These are phyloP conservation scores for Erebia ligea DNA, from an alignment of 2,888 invertebrate species.

Conservation along the genomic window DNA sequence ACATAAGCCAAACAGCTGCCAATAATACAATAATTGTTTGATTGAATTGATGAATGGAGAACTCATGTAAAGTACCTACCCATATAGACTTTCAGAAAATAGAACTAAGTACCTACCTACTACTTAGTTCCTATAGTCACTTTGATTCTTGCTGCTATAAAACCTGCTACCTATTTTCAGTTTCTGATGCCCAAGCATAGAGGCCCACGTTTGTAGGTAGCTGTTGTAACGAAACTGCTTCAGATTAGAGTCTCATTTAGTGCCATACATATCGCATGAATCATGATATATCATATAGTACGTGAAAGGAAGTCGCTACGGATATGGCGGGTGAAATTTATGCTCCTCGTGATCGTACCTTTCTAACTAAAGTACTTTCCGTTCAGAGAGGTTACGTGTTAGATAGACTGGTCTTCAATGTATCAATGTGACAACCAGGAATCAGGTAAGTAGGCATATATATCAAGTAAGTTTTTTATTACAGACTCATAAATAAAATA, in stretches of 20 bases:
- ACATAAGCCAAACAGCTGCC: too few species aligned
- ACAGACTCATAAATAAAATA: neutral
- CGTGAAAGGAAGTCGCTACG: slow-evolving; percentile 22
- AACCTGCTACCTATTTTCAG: neutral
- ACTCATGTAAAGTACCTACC: too few species aligned
- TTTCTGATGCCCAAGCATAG: neutral
- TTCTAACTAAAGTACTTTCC: slow-evolving; percentile 22
- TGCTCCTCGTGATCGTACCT: slow-evolving; percentile 23
- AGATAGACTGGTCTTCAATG: slow-evolving; percentile 13
- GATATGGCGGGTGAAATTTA: slow-evolving; percentile 19
- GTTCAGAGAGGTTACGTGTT: slow-evolving; percentile 25
- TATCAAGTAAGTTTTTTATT: neutral
- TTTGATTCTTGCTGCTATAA: neutral
- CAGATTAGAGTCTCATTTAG: slow-evolving; percentile 9
- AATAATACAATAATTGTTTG: too few species aligned
- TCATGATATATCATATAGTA: slow-evolving; percentile 15
- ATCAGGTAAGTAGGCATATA: neutral
- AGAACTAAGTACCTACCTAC: too few species aligned
- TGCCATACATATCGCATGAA: slow-evolving; percentile 17
- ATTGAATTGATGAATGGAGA: too few species aligned
- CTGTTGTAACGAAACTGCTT: slow-evolving; percentile 3
- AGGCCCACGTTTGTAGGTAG: neutral
- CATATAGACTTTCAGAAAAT: too few species aligned
- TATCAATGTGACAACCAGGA: slow-evolving; percentile 24
- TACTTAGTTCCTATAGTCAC: neutral